These are phyloP conservation scores for Buathra laborator DNA, from an alignment of 2,888 invertebrate species.

Conservation along the genomic window DNA sequence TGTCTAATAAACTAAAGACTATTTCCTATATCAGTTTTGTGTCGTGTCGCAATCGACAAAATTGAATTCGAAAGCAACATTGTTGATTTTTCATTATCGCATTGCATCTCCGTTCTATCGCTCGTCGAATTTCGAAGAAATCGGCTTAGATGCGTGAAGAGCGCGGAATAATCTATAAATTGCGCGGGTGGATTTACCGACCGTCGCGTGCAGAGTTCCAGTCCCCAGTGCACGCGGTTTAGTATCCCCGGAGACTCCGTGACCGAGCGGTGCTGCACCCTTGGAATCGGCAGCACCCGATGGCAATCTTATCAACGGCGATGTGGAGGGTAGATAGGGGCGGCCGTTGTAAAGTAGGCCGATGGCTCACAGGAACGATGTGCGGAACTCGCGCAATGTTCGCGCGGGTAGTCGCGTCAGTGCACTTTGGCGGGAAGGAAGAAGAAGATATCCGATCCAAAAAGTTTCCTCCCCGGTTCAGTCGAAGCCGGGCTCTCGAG, in stretches of 20 bases:
- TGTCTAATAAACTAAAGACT: not conserved
- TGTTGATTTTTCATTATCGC: no score
- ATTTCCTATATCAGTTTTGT: not conserved
- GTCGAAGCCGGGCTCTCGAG: conserved; percentile 60
- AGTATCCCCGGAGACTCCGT: conserved; percentile 21
- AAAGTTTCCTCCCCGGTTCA: conserved; percentile 41
- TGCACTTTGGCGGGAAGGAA: conserved; percentile 69
- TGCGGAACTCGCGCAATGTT: conserved; percentile 48
- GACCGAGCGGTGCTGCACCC: conserved; percentile 61
- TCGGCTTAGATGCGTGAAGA: not conserved
- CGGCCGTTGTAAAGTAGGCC: conserved; percentile 30
- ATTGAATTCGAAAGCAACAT: no score
- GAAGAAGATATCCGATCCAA: conserved; percentile 49
- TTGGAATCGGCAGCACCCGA: conserved; percentile 42
- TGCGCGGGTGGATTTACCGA: conserved; percentile 48
- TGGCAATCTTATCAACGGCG: conserved; percentile 64
- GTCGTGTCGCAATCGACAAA: not conserved
- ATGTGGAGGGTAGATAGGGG: conserved; percentile 49
- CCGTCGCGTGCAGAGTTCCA: conserved; percentile 19
- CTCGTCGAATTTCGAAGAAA: not conserved
- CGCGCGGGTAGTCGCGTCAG: conserved; percentile 47
- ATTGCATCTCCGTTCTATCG: not conserved
- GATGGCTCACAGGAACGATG: conserved; percentile 12
- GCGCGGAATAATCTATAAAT: not conserved
- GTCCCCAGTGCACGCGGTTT: conserved; percentile 10